Percentiles rank a stretch among this genome's conserved stretches.
Evolutionary conservation across 2,113 vertebrate species (phyloP).

Genomic region (Tenebrosternarchus preto): DNA sequence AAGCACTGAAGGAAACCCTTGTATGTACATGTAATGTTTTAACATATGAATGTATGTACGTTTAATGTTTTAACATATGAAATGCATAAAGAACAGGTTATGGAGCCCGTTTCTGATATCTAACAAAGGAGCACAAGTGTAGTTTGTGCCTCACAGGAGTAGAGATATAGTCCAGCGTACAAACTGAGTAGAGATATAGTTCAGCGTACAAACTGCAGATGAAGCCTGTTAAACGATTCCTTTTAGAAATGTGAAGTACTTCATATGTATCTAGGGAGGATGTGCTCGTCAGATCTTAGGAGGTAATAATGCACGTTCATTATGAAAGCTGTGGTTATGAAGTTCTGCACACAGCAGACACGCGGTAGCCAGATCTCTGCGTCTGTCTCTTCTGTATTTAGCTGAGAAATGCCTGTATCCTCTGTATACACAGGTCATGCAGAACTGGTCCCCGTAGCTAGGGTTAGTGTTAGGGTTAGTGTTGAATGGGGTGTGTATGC

Average conservation of each 20-base stretch:
- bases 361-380: background rate
- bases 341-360: background rate
- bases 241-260: no score
- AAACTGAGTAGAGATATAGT: no score
- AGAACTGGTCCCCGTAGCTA: conserved; percentile 40
- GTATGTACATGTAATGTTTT: background rate
- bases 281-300: background rate
- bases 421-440: background rate
- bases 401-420: background rate
- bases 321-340: background rate
- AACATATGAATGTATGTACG: background rate
- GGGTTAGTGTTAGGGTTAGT: conserved; percentile 1
- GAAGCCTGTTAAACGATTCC: no score
- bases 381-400: background rate
- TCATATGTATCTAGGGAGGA: background rate
- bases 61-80: no score
- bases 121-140: no score
- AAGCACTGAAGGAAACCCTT: conserved; percentile 30
- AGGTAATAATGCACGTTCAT: background rate
- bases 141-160: no score
- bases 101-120: no score
- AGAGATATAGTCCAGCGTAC: no score
- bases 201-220: no score
- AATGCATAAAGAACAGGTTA: no score
- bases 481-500: background rate